Conservation (phyloP, 2,113 vertebrate species). For the Coracopsis vasa region DNA sequence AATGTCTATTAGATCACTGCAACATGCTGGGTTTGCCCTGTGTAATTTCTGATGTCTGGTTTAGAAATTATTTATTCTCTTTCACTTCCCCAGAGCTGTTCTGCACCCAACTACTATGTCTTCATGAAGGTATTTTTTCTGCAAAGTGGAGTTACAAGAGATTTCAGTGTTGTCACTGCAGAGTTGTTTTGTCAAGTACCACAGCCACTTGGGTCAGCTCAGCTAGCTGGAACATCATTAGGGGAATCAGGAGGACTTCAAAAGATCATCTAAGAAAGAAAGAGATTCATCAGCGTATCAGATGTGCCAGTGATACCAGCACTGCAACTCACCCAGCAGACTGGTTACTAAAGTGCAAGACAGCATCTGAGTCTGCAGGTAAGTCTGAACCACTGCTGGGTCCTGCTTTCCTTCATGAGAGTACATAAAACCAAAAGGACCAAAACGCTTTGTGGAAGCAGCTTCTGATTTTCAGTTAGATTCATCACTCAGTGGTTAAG, state of each 20-base stretch:
- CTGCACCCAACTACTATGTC: background rate
- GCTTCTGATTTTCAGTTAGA: conserved; percentile 77
- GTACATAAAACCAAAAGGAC: conserved; percentile 54
- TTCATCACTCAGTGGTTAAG: conserved; percentile 67
- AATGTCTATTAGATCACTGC: background rate
- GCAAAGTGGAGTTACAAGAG: background rate
- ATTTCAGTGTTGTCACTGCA: background rate
- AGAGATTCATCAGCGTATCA: conserved; percentile 74
- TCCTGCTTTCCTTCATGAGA: conserved; percentile 84
- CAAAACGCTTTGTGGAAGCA: conserved; percentile 72
- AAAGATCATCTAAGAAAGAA: conserved; percentile 76
- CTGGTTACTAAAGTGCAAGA: conserved; percentile 75
- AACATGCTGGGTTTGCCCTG: background rate
- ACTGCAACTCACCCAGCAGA: conserved; percentile 73
- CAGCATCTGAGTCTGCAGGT: conserved; percentile 78
- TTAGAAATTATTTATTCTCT: background rate
- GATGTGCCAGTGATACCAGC: conserved; percentile 76
- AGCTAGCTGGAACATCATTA: background rate
- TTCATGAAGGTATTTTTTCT: background rate
- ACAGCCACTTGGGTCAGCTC: background rate
- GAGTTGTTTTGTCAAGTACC: background rate
- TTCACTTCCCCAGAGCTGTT: background rate
- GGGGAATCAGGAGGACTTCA: conserved; percentile 58
- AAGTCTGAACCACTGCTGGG: conserved; percentile 80
- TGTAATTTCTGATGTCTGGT: background rate